Percentiles rank a stretch among this genome's conserved stretches.
Conservation (phyloP, 2,888 invertebrate genomes). For the Schrankia costaestrigalis region DNA sequence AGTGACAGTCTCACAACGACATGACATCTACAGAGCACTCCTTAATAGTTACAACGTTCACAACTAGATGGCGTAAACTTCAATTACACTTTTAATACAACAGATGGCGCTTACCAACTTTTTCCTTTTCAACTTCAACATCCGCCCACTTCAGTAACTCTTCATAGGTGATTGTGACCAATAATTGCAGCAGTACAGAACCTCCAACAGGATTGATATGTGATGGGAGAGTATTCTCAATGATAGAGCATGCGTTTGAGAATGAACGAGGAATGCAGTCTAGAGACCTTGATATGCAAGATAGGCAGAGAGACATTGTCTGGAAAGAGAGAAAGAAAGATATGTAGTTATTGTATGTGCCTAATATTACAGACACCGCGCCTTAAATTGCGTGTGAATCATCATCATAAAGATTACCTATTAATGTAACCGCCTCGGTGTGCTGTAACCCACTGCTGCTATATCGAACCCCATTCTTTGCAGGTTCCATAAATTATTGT, state of each 20-base stretch:
- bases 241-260: constrained; percentile 78
- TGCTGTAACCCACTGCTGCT: no score
- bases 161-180: constrained; percentile 85
- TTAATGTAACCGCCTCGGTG: no score
- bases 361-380: no score
- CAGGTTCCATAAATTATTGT: no score
- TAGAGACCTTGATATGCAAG: constrained; percentile 84
- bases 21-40: no score
- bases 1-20: no score
- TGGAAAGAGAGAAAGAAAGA: constrained; percentile 28
- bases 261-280: constrained; percentile 83
- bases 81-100: neutral
- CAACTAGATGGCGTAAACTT: constrained; percentile 11
- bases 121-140: constrained; percentile 55
- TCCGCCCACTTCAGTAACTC: constrained; percentile 80
- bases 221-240: constrained; percentile 86
- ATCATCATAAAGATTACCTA: no score
- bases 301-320: constrained; percentile 87
- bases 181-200: constrained; percentile 86
- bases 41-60: no score
- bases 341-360: neutral
- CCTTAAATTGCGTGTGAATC: no score
- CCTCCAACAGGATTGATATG: constrained; percentile 85
- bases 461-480: no score
- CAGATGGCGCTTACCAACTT: constrained; percentile 41